Conservation (phyloP, 2,113 vertebrate genomes). For the Pseudorhombus dupliciocellatus region DNA sequence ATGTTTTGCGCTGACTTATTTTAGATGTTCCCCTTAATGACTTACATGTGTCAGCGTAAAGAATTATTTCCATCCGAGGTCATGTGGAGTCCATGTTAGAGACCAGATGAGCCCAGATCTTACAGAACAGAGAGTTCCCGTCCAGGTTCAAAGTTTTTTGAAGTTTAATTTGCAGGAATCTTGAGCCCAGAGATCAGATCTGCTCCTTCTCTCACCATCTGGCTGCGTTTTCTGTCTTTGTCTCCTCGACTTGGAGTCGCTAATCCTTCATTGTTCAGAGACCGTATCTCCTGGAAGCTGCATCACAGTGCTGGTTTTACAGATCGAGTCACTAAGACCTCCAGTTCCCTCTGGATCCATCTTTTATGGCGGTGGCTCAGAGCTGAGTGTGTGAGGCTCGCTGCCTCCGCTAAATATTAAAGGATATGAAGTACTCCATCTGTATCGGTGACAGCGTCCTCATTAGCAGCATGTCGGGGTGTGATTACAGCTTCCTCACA, state of each 20-base stretch:
- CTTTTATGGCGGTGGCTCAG: slow-evolving; percentile 11
- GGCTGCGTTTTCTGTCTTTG: slow-evolving; percentile 12
- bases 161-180: not conserved
- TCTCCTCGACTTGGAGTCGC: too few species aligned
- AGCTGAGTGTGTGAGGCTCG: slow-evolving; percentile 2
- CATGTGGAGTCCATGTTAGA: not conserved
- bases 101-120: not conserved
- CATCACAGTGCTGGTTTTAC: not conserved
- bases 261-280: not conserved
- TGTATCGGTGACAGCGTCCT: slow-evolving; percentile 16
- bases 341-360: not conserved
- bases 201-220: too few species aligned
- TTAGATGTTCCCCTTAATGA: too few species aligned
- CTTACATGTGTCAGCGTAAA: not conserved
- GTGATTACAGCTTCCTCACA: not conserved
- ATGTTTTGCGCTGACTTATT: too few species aligned
- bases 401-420: not conserved
- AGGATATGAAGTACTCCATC: not conserved
- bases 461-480: not conserved
- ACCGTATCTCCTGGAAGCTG: not conserved
- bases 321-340: not conserved
- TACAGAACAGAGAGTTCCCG: too few species aligned
- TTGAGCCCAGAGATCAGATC: too few species aligned
- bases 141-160: not conserved
- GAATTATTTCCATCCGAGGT: not conserved